Evolutionary conservation across 2,888 invertebrate species (phyloP).

Genomic region (Amblyjoppa fuscipennis): DNA sequence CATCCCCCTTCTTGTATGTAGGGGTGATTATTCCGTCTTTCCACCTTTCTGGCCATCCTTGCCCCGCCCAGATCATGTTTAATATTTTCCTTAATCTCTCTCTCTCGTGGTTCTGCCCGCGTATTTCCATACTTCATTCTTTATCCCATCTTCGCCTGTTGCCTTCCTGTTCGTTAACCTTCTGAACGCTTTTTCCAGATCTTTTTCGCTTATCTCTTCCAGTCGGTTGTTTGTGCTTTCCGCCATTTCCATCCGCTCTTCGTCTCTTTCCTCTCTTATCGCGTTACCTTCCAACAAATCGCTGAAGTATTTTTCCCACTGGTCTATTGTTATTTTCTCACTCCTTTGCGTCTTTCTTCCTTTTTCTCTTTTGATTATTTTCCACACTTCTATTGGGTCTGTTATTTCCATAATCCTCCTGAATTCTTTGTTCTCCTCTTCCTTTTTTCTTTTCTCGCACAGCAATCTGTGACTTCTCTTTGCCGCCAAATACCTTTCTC

Average conservation of each 20-base stretch:
- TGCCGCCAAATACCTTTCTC: conserved; percentile 18
- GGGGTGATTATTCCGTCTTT: conserved; percentile 61
- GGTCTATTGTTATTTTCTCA: background rate
- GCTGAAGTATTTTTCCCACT: conserved; percentile 19
- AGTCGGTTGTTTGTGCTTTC: background rate
- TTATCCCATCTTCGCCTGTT: conserved; percentile 31
- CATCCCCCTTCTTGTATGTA: conserved; percentile 66
- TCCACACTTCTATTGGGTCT: conserved; percentile 33
- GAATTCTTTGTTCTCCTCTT: conserved; percentile 21
- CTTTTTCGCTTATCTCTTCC: conserved; percentile 5
- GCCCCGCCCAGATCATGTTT: conserved; percentile 40
- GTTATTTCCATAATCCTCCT: conserved; percentile 12
- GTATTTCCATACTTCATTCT: conserved; percentile 41
- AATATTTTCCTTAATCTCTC: conserved; percentile 2
- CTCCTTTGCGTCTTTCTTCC: conserved; percentile 9
- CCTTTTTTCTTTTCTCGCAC: conserved; percentile 25
- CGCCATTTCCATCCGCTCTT: background rate
- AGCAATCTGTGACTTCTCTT: conserved; percentile 11
- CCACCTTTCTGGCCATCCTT: conserved; percentile 68
- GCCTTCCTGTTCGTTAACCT: conserved; percentile 48
- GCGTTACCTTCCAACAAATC: background rate
- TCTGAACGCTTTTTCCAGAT: conserved; percentile 22
- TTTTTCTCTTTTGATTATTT: conserved; percentile 31
- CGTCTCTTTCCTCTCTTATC: background rate
- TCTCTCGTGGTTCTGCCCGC: background rate